Conservation (phyloP, 2,888 invertebrate genomes). For the Xestia xanthographa region DNA sequence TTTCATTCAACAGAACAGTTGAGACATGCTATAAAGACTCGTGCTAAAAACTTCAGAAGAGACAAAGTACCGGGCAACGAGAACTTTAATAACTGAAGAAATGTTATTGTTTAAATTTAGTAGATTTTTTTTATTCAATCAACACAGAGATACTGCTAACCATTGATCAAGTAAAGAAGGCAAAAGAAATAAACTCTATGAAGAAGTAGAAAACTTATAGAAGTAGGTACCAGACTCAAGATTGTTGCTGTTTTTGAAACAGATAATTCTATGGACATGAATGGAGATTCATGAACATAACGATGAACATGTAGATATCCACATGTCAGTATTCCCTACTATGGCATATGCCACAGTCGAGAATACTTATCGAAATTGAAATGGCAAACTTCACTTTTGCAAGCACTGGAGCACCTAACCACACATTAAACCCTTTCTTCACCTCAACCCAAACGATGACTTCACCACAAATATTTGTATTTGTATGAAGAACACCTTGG, state of each 20-base stretch:
- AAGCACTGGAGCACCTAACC: constrained; percentile 16
- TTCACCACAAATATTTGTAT: constrained; percentile 55
- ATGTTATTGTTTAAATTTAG: neutral
- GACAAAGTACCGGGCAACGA: neutral
- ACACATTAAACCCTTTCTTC: constrained; percentile 30
- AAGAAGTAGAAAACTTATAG: neutral
- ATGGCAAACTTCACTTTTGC: constrained; percentile 2
- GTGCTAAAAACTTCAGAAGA: constrained; percentile 13
- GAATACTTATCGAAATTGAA: neutral
- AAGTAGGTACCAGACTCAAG: neutral
- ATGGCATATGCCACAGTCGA: neutral
- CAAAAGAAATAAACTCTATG: neutral
- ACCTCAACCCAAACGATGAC: constrained; percentile 43
- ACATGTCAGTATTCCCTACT: too few species aligned
- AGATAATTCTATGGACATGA: neutral
- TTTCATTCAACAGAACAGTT: constrained; percentile 33
- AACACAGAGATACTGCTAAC: neutral
- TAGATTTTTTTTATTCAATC: neutral
- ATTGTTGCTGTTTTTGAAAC: neutral
- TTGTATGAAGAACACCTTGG: constrained; percentile 44
- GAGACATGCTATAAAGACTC: neutral
- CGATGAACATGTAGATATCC: neutral
- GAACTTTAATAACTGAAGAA: neutral
- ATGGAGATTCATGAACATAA: constrained; percentile 12
- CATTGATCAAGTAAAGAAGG: neutral